Base-by-base conservation (phyloP, 2,797 vertebrate species). In the Morelia viridis region DNA sequence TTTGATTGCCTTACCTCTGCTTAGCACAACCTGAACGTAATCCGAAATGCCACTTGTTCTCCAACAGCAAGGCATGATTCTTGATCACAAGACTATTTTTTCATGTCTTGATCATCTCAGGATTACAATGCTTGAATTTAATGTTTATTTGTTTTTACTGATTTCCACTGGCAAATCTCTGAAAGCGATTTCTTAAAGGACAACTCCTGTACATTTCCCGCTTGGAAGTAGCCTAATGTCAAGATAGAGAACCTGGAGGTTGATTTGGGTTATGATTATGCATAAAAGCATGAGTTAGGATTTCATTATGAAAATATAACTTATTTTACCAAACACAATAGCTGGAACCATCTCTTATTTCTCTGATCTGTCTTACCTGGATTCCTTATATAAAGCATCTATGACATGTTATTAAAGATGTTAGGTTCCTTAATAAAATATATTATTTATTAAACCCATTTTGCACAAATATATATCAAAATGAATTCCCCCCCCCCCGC, bases 1-100 rank as follows among this genome's bases (percentile, higher is more conserved):
- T 24, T 31, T 92, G 50, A 88, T 80, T 85, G 46, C 46, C 35
- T 87, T 89, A 31, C 8, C 31, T 80, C 13, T 53, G 8, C 57
- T 91, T 50, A 57, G n/a, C 85, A 35, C 71, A 76, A 53, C 8
- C 13, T 22, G 90, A 88, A 93, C 90, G 17, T 35, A 85, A 64
- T 64, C 35, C 24, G 46, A 91, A 94, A 64, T 68, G 62, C 56
- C 57, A 80, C 26, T 91, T 61, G 24, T 64, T 88, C n/a, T 62
- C 56, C 57, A 71, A 26, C 19, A 71, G 64, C 60, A 86, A 92
- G n/a, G n/a, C 58, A 53, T 57, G 46, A 76, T 86, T 93, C 64
- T 76, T 76, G 57, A 85, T 28, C n/a, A 56, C 28, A 80, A 57
- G 31, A 6, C 8, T 65, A 58, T 46, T 41, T 71, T 28, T 65